Percentiles rank a stretch among this genome's conserved stretches.
Evolutionary conservation across 2,797 vertebrate genomes (phyloP).

Genomic region (Lindbergichthys nudifrons): DNA sequence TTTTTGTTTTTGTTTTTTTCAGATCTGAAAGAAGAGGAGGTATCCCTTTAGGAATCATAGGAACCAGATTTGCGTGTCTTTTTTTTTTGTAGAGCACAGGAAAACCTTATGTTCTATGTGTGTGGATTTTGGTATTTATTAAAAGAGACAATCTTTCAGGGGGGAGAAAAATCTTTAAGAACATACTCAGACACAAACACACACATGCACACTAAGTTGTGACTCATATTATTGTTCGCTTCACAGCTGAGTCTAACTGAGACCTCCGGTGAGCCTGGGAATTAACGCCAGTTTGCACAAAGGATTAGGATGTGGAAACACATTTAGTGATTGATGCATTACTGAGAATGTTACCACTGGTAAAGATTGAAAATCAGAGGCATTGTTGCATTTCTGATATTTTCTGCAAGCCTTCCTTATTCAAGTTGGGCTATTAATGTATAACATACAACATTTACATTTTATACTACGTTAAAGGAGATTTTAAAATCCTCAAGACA

Average conservation of each 20-base stretch:
- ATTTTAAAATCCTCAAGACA: conserved; percentile 38
- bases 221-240: conserved; percentile 53
- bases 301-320: conserved; percentile 17
- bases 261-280: conserved; percentile 60
- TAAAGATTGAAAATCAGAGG: conserved; percentile 22
- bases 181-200: conserved; percentile 44
- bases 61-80: conserved; percentile 70
- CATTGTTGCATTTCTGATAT: conserved; percentile 33
- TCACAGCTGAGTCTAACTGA: conserved; percentile 66
- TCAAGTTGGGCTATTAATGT: conserved; percentile 31
- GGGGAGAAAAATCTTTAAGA: conserved; percentile 44
- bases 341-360: conserved; percentile 18
- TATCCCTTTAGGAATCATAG: conserved; percentile 64
- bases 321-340: conserved; percentile 8
- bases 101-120: conserved; percentile 20
- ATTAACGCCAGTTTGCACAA: conserved; percentile 55
- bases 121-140: conserved; percentile 31
- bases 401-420: conserved; percentile 43
- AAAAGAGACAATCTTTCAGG: conserved; percentile 13
- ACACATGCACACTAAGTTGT: conserved; percentile 35
- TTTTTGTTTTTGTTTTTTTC: conserved; percentile 47
- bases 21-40: conserved; percentile 60
- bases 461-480: conserved; percentile 46
- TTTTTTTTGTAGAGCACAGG: conserved; percentile 17
- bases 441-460: background rate